phyloP scores from a whole-genome alignment of 1,140 invertebrate genomes.

The Polypedilum vanderplanki region DNA sequence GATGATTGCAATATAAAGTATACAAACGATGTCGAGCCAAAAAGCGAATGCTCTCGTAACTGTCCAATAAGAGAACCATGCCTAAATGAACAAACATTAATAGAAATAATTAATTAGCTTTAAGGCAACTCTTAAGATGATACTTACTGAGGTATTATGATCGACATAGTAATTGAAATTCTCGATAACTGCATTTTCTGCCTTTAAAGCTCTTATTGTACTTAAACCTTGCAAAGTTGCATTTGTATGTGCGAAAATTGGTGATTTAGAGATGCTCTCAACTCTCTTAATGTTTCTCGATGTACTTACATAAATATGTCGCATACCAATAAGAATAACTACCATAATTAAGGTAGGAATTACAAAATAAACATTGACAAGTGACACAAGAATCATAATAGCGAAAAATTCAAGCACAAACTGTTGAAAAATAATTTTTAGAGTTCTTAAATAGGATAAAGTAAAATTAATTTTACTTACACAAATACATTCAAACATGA shows the following conservation, averaged over 20 bases:
- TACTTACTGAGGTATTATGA: constrained; percentile 39
- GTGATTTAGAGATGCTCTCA: constrained; percentile 43
- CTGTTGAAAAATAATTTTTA: constrained; percentile 40
- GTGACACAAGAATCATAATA: constrained; percentile 59
- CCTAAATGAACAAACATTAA: constrained; percentile 33
- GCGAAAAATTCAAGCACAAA: constrained; percentile 63
- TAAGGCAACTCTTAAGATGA: neutral
- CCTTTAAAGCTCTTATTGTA: constrained; percentile 57
- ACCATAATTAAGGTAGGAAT: constrained; percentile 59
- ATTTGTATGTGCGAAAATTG: constrained; percentile 63
- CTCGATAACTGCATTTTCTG: constrained; percentile 50
- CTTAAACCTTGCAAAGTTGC: constrained; percentile 58
- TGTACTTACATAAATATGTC: constrained; percentile 46
- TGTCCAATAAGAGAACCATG: constrained; percentile 58
- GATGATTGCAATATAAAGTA: constrained; percentile 53
- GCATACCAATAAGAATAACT: constrained; percentile 60
- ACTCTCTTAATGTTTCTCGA: constrained; percentile 46
- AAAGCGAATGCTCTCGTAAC: constrained; percentile 63
- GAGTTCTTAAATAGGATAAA: neutral
- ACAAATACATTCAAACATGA: constrained; percentile 5
- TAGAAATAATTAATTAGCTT: constrained; percentile 33
- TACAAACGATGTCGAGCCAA: constrained; percentile 60
- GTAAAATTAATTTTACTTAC: neutral
- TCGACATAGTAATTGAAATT: constrained; percentile 49
- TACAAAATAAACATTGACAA: constrained; percentile 64